Conservation (phyloP, 2,797 vertebrate genomes). For the Lutjanus campechanus region DNA sequence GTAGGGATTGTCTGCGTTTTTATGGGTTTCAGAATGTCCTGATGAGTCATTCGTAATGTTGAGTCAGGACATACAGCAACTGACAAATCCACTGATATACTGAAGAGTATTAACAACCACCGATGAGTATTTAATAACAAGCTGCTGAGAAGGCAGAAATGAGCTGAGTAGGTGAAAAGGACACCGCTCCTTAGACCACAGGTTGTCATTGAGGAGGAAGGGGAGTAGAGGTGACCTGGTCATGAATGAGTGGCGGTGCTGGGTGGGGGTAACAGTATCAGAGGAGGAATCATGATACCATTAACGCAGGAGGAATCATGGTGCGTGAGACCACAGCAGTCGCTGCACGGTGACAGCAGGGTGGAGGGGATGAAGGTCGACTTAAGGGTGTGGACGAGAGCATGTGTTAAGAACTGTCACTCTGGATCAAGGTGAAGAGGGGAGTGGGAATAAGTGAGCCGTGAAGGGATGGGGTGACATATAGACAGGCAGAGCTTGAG, state of each 20-base stretch:
- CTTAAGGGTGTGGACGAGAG: constrained; percentile 24
- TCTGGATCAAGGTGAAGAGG: constrained; percentile 40
- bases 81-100: constrained; percentile 2
- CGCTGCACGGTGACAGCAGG: neutral
- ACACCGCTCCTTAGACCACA: constrained; percentile 28
- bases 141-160: constrained; percentile 48
- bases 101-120: constrained; percentile 6
- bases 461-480: constrained; percentile 31
- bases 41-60: neutral
- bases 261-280: constrained; percentile 5
- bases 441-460: constrained; percentile 33
- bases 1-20: neutral
- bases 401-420: constrained; percentile 46
- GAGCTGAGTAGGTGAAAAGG: constrained; percentile 24
- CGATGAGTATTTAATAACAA: constrained; percentile 5
- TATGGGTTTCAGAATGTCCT: neutral
- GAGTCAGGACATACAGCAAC: neutral
- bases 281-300: constrained; percentile 15
- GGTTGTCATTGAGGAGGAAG: constrained; percentile 26
- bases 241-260: neutral
- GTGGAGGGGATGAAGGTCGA: constrained; percentile 26
- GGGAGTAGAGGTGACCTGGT: constrained; percentile 33
- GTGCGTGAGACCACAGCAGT: neutral
- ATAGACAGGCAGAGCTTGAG: constrained; percentile 33
- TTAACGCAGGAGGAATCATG: neutral